These are phyloP conservation scores for Gyps fulvus DNA, from an alignment of 2,113 vertebrate species.

Conservation along the genomic window DNA sequence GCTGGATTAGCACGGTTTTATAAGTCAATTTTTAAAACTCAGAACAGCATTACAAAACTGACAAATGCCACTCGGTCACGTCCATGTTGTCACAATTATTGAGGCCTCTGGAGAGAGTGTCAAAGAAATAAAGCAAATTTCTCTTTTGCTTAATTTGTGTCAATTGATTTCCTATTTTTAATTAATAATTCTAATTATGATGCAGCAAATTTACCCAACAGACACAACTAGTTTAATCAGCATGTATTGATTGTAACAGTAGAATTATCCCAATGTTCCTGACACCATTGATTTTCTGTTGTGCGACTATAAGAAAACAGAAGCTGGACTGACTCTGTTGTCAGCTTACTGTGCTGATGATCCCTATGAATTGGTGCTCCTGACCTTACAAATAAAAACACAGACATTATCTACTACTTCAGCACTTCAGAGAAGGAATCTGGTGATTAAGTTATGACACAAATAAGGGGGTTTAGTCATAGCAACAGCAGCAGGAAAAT, in stretches of 20 bases:
- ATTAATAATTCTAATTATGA: conserved; percentile 99
- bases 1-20: background rate
- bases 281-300: conserved; percentile 84
- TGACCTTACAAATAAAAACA: conserved; percentile 46
- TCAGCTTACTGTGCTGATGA: conserved; percentile 6
- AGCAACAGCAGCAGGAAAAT: background rate
- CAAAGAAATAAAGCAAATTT: conserved; percentile 82
- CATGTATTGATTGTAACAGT: conserved; percentile 74
- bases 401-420: conserved; percentile 15
- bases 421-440: conserved; percentile 3
- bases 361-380: conserved; percentile 30
- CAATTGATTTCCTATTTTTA: conserved; percentile 99
- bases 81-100: conserved; percentile 54
- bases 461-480: background rate
- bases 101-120: conserved; percentile 75
- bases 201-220: conserved; percentile 88
- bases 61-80: conserved; percentile 6
- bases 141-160: conserved; percentile 88
- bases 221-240: conserved; percentile 83
- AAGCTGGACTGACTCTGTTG: conserved; percentile 37
- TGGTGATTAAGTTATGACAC: background rate
- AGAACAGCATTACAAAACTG: conserved; percentile 19
- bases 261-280: conserved; percentile 80
- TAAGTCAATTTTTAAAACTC: conserved; percentile 25
- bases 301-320: conserved; percentile 69